phyloP scores from a whole-genome alignment of 2,113 vertebrate species.

The Trachemys scripta region DNA sequence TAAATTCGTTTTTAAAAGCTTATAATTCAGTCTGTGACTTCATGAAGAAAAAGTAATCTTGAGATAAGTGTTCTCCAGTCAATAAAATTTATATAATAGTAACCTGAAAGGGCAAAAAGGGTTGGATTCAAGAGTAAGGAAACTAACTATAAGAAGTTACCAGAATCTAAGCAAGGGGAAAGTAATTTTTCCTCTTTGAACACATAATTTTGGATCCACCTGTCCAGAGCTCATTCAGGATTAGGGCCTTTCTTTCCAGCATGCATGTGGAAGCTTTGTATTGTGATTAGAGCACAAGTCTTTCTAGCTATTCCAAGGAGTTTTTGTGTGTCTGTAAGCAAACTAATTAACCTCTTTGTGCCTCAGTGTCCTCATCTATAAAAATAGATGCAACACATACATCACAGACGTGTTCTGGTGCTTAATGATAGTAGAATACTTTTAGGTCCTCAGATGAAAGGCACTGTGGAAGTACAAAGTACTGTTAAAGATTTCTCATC shows the following conservation, averaged over 20 bases:
- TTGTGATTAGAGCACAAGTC: neutral
- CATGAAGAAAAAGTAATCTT: neutral
- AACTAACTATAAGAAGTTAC: neutral
- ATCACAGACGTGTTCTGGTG: neutral
- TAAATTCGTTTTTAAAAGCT: slow-evolving; percentile 2
- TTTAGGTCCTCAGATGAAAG: neutral
- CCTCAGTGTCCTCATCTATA: neutral
- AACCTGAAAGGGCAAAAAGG: neutral
- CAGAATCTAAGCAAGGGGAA: neutral
- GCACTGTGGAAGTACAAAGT: neutral
- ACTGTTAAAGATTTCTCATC: neutral
- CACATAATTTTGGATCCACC: accelerated
- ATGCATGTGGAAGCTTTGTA: neutral
- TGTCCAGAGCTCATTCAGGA: neutral
- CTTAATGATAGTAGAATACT: neutral
- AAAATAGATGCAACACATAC: neutral
- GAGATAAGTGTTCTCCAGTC: neutral
- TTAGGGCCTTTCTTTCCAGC: neutral
- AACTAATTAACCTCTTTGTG: neutral
- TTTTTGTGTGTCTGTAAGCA: neutral
- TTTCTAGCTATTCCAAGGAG: neutral
- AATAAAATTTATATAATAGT: neutral
- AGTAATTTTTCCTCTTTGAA: neutral
- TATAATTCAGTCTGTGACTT: neutral
- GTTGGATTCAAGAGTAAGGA: neutral